phyloP scores from a whole-genome alignment of 1,140 invertebrate species.

The Euglossa dilemma region DNA sequence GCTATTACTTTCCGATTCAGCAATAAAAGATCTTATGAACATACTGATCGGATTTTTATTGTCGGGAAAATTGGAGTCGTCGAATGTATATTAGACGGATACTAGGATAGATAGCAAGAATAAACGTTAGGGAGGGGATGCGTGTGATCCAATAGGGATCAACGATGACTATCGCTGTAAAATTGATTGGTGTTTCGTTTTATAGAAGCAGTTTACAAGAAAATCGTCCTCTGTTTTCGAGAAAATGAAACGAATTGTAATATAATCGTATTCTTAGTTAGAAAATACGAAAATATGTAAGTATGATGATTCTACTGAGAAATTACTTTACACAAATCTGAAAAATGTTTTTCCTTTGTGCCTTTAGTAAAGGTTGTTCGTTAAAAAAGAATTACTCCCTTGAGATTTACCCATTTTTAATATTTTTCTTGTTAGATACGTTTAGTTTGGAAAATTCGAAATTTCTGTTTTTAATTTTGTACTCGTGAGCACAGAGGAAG shows the following conservation, averaged over 20 bases:
- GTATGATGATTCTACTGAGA: too few species aligned
- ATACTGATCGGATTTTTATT: neutral
- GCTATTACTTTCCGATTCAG: neutral
- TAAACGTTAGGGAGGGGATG: neutral
- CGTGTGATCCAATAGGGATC: constrained; percentile 8
- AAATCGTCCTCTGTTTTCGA: neutral
- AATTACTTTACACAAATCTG: too few species aligned
- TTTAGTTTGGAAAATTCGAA: neutral
- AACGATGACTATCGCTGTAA: neutral
- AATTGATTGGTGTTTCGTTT: constrained; percentile 5
- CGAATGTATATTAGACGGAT: neutral
- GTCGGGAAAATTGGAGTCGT: neutral
- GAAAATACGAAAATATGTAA: too few species aligned
- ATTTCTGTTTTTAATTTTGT: neutral
- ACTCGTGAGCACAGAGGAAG: neutral
- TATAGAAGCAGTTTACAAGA: neutral
- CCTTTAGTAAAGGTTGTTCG: too few species aligned
- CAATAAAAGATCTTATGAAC: neutral
- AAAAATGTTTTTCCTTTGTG: too few species aligned
- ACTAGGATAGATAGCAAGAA: constrained; percentile 8
- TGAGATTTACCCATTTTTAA: neutral
- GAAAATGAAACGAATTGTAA: neutral
- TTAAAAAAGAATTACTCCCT: too few species aligned
- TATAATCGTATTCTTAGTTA: too few species aligned
- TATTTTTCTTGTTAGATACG: neutral